Evolutionary conservation across 2,888 invertebrate species (phyloP).

Genomic region (Panorpa germanica): DNA sequence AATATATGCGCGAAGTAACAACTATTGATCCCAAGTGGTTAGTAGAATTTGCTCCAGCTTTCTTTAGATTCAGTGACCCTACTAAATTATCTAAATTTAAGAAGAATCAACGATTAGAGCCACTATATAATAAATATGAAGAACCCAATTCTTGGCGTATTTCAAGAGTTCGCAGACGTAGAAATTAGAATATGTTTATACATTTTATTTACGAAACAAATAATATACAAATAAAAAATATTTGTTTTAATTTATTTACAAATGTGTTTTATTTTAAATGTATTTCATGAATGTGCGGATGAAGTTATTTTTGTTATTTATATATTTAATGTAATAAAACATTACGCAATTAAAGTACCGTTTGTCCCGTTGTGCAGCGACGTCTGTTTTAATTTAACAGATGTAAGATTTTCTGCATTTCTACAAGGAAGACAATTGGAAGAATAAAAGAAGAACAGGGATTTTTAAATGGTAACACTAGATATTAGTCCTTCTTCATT

Average conservation of each 20-base stretch:
- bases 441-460: too few species aligned
- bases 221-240: slow-evolving; percentile 1
- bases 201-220: neutral
- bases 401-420: too few species aligned
- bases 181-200: slow-evolving; percentile 42
- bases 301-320: too few species aligned
- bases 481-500: too few species aligned
- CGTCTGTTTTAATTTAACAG: too few species aligned
- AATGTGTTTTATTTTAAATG: too few species aligned
- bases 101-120: slow-evolving; percentile 95
- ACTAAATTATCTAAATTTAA: slow-evolving; percentile 97
- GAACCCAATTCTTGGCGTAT: slow-evolving; percentile 99
- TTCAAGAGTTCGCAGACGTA: slow-evolving; percentile 71
- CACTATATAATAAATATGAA: slow-evolving; percentile 96
- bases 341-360: too few species aligned
- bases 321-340: too few species aligned
- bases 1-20: slow-evolving; percentile 97
- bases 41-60: slow-evolving; percentile 97
- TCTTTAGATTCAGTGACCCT: slow-evolving; percentile 97
- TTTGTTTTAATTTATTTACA: slow-evolving; percentile 1
- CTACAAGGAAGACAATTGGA: too few species aligned
- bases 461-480: too few species aligned
- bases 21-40: slow-evolving; percentile 97
- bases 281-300: too few species aligned
- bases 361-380: too few species aligned